Conservation (phyloP, 2,888 invertebrate genomes). For the Tiliacea citrago region DNA sequence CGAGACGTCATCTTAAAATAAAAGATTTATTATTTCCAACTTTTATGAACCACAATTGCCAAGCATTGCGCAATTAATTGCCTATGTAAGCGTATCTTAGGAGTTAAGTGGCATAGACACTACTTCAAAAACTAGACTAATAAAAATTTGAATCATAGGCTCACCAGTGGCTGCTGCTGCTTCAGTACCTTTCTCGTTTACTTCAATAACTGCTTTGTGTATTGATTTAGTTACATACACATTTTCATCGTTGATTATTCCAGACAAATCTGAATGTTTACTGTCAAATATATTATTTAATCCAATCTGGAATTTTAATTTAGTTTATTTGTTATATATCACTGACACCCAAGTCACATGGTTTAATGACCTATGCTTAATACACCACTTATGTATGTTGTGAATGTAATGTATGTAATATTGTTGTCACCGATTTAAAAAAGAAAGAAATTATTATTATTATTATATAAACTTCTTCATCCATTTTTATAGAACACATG, state of each 20-base stretch:
- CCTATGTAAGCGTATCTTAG: neutral
- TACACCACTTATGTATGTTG: too few relatives aligned
- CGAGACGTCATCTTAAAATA: neutral
- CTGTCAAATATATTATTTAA: slow-evolving; percentile 90
- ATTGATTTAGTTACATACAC: slow-evolving; percentile 92
- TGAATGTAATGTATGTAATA: too few relatives aligned
- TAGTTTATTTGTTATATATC: neutral
- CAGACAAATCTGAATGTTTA: slow-evolving; percentile 88
- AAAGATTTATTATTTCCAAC: neutral
- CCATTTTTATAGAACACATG: neutral
- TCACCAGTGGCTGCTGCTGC: slow-evolving; percentile 94
- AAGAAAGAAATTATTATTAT: too few relatives aligned
- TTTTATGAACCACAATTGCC: neutral
- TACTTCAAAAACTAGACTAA: neutral
- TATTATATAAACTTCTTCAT: too few relatives aligned
- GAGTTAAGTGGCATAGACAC: neutral
- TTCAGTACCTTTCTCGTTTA: slow-evolving; percentile 95
- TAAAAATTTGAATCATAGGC: slow-evolving; percentile 58
- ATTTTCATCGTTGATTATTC: slow-evolving; percentile 84
- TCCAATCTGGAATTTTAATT: slow-evolving; percentile 91
- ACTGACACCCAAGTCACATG: too few relatives aligned
- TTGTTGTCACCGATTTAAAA: too few relatives aligned
- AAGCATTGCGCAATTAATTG: neutral
- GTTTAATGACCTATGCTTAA: too few relatives aligned
- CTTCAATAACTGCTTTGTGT: slow-evolving; percentile 95